Conservation (phyloP, 2,888 invertebrate genomes). For the Lysandra coridon region DNA sequence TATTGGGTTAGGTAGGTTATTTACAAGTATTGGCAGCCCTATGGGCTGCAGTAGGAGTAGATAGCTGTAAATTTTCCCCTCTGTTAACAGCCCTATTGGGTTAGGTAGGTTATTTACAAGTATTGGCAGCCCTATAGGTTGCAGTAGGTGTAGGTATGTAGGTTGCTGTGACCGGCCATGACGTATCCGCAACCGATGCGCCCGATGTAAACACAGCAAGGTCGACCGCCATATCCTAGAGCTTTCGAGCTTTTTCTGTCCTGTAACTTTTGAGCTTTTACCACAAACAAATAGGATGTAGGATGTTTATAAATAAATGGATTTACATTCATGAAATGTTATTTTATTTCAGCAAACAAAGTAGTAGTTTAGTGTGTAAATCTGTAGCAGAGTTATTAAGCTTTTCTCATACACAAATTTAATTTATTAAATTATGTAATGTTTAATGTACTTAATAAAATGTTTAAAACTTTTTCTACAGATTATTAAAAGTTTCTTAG, state of each 20-base stretch:
- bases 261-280: neutral
- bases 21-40: neutral
- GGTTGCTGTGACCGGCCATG: slow-evolving; percentile 4
- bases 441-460: too few species aligned
- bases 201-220: slow-evolving; percentile 8
- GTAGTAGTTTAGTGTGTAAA: too few species aligned
- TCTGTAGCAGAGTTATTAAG: too few species aligned
- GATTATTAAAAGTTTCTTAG: too few species aligned
- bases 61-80: neutral
- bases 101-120: neutral
- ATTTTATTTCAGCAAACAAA: too few species aligned
- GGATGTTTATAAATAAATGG: too few species aligned
- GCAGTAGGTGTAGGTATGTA: slow-evolving; percentile 4
- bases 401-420: too few species aligned
- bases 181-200: neutral
- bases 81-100: neutral
- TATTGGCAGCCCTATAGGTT: neutral
- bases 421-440: too few species aligned
- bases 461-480: too few species aligned
- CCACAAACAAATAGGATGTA: neutral
- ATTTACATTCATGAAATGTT: too few species aligned
- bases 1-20: neutral
- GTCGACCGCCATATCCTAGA: neutral
- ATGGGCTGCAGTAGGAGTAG: neutral
- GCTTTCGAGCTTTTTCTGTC: neutral